These are phyloP conservation scores for Eremophila alpestris DNA, from an alignment of 2,797 vertebrate species.

Conservation along the genomic window DNA sequence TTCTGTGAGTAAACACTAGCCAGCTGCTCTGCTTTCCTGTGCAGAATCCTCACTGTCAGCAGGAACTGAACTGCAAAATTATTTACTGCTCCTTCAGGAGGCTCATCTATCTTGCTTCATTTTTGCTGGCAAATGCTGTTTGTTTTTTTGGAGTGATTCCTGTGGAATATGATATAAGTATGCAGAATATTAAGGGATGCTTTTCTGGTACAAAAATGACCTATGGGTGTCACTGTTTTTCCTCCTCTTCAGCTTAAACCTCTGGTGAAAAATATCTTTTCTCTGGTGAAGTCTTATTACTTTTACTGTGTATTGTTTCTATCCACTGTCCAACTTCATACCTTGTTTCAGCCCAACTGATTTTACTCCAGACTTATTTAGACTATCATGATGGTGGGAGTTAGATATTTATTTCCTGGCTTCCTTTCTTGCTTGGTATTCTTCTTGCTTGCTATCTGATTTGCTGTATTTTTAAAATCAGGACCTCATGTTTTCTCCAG, in stretches of 20 bases:
- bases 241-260: background rate
- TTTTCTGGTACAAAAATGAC: slow-evolving; percentile 21
- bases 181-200: background rate
- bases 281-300: background rate
- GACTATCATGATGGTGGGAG: background rate
- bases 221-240: slow-evolving; percentile 56
- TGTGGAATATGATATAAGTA: background rate
- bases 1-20: slow-evolving; percentile 29
- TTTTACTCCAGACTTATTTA: background rate
- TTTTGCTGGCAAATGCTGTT: background rate
- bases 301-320: background rate
- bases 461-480: background rate
- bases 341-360: background rate
- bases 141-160: background rate
- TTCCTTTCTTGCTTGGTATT: background rate
- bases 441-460: background rate
- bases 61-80: slow-evolving; percentile 33
- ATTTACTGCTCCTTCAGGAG: background rate
- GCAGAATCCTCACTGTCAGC: slow-evolving; percentile 30
- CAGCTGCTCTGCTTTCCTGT: slow-evolving; percentile 38
- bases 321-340: background rate
- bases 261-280: background rate
- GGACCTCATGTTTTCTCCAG: background rate
- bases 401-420: background rate
- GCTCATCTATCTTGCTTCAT: background rate